Evolutionary conservation across 2,888 invertebrate species (phyloP).

Genomic region (Ethmia dodecea): DNA sequence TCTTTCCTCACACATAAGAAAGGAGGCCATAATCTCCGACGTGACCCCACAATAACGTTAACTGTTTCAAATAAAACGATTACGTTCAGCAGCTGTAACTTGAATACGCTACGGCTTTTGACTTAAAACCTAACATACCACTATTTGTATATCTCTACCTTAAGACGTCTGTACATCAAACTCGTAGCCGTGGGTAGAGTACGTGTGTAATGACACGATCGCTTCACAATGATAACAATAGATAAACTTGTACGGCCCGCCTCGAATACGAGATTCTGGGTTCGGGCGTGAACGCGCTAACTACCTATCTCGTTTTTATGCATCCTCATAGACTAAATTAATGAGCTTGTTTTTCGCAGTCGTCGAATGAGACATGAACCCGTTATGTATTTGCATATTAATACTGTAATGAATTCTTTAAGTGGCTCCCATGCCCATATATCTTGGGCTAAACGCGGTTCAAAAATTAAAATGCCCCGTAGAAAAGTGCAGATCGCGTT

Average conservation of each 20-base stretch:
- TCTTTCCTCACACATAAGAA: too few species aligned
- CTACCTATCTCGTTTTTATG: constrained; percentile 2
- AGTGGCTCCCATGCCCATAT: constrained; percentile 12
- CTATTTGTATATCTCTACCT: too few species aligned
- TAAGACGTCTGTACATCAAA: too few species aligned
- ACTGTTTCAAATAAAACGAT: too few species aligned
- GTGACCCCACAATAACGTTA: too few species aligned
- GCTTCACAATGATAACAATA: constrained; percentile 56
- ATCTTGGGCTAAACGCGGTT: constrained; percentile 9
- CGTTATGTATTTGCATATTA: constrained; percentile 13
- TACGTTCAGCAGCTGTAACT: too few species aligned
- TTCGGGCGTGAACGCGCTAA: constrained; percentile 1
- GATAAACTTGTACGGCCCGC: constrained; percentile 52
- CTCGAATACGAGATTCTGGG: constrained; percentile 35
- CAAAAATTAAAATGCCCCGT: constrained; percentile 8
- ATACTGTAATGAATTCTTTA: constrained; percentile 11
- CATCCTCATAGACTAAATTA: constrained; percentile 7
- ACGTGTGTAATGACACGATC: constrained; percentile 66
- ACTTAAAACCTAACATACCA: too few species aligned
- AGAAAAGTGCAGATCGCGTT: constrained; percentile 9
- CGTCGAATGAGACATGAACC: constrained; percentile 4
- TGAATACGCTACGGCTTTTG: too few species aligned
- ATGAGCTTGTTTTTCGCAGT: constrained; percentile 7
- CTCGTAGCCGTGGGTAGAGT: constrained; percentile 52
- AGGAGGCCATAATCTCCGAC: too few species aligned